These are phyloP conservation scores for Coranthus polyacanthus DNA, from an alignment of 2,797 vertebrate genomes.

Conservation along the genomic window DNA sequence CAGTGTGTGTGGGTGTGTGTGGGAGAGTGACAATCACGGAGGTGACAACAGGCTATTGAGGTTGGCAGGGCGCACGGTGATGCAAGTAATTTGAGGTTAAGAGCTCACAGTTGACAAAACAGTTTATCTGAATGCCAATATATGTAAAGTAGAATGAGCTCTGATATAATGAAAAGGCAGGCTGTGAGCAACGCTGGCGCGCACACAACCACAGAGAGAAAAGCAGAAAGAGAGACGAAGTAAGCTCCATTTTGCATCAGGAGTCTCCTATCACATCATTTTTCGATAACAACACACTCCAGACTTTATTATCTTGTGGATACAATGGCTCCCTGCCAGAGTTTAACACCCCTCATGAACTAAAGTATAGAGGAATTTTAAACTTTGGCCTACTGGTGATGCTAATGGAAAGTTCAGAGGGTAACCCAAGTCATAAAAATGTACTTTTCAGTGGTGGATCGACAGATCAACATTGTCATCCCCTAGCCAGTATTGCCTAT, in stretches of 20 bases:
- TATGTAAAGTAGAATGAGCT: constrained; percentile 46
- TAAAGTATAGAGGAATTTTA: background rate
- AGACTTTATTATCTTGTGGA: constrained; percentile 29
- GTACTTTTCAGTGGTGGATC: too few species aligned
- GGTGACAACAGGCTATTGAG: constrained; percentile 55
- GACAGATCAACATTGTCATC: too few species aligned
- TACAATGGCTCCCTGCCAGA: constrained; percentile 23
- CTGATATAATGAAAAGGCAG: constrained; percentile 38
- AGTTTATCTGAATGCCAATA: constrained; percentile 53
- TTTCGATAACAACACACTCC: constrained; percentile 15
- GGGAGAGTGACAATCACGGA: constrained; percentile 42
- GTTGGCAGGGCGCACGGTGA: constrained; percentile 47
- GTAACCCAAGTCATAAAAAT: background rate
- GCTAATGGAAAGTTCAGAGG: constrained; percentile 4
- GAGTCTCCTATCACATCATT: constrained; percentile 23
- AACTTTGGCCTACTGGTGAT: background rate
- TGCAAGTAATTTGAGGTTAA: constrained; percentile 64
- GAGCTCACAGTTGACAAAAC: constrained; percentile 58
- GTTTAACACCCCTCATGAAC: background rate
- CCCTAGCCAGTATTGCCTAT: too few species aligned
- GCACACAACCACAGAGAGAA: background rate
- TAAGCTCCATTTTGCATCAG: constrained; percentile 22
- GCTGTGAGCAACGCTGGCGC: constrained; percentile 8
- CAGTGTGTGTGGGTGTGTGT: constrained; percentile 6
- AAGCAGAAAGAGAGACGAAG: background rate